Evolutionary conservation across 2,888 invertebrate genomes (phyloP).

Genomic region (Eupelmus urozonus): DNA sequence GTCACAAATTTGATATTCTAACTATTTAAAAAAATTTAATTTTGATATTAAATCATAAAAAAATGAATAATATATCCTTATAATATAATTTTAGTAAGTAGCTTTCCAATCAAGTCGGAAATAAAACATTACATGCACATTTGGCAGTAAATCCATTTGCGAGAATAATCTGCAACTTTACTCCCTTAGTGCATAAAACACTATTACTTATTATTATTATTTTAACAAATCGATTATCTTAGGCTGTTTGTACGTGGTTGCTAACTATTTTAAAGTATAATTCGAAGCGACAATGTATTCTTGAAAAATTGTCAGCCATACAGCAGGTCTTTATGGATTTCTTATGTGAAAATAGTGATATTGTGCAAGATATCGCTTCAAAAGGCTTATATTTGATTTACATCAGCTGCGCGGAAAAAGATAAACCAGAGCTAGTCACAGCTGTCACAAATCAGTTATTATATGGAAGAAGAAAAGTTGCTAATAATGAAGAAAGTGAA

Average conservation of each 20-base stretch:
- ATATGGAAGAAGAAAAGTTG: conserved; percentile 88
- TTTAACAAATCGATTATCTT: conserved; percentile 59
- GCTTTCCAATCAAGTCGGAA: too few species aligned
- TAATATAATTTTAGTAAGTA: too few species aligned
- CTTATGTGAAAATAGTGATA: conserved; percentile 93
- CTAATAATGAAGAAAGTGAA: conserved; percentile 90
- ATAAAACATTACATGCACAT: too few species aligned
- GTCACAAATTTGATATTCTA: neutral
- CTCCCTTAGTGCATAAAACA: too few species aligned
- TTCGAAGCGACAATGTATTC: conserved; percentile 84
- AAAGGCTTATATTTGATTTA: conserved; percentile 94
- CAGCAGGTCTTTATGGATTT: conserved; percentile 93
- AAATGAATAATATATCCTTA: too few species aligned
- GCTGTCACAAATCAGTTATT: conserved; percentile 90
- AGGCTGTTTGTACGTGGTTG: conserved; percentile 93
- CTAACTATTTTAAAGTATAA: conserved; percentile 90
- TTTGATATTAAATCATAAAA: too few species aligned
- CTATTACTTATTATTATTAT: too few species aligned
- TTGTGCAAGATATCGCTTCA: conserved; percentile 95
- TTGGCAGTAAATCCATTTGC: too few species aligned
- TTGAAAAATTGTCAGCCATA: conserved; percentile 82
- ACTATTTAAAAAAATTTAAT: neutral
- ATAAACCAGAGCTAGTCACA: conserved; percentile 85
- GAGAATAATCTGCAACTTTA: too few species aligned
- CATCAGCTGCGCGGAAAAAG: conserved; percentile 86